Base-by-base conservation (phyloP, 30 jellyfish, hydroid and myxozoan species). In the Aurelia coerulea region DNA sequence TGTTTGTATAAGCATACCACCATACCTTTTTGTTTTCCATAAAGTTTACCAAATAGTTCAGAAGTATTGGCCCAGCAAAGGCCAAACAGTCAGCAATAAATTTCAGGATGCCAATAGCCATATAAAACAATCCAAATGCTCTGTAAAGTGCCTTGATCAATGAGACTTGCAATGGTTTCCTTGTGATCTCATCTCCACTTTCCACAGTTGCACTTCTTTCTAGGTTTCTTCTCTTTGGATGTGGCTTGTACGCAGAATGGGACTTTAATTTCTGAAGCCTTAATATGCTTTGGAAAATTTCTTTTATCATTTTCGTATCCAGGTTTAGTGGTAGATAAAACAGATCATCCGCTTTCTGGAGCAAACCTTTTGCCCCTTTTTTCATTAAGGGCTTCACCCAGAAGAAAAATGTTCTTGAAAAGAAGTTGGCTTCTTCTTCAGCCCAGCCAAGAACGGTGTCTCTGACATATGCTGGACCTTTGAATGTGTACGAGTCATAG, bases 1-100 rank as follows among this genome's bases (percentile, higher is more conserved):
- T 19, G 8, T 8, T 65, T 14, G 13, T 46, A 13, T 6, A 46
- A 46, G 56, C 15, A 46, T 46, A 37, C 49, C 5, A 37, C 49
- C 92, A 50, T 62, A 93, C 98, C 92, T 89, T 79, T 80, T 85
- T 83, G 56, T 95, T 85, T 77, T 95, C 99, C 90, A 95, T 80
- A 71, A 95, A 95, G 33, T 73, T 74, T 10, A 95, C 93, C 73
- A 95, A 87, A 53, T 46, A 52, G 60, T 95, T 90, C 60, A 95
- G 71, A 41, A 95, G 82, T 31, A 95, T 79, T 1, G 99, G 99
- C 14, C 97, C 99, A 74, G 97, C 95, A 86, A 95, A 95, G 15
- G 90, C 88, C 31, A 95, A 73, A 34, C 90, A 77, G 78, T 85
- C 97, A 42, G 90, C 85, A 66, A 95, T 65, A 62, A 95, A 95